phyloP scores from a whole-genome alignment of 2,113 vertebrate species.

The Rafetus swinhoei region DNA sequence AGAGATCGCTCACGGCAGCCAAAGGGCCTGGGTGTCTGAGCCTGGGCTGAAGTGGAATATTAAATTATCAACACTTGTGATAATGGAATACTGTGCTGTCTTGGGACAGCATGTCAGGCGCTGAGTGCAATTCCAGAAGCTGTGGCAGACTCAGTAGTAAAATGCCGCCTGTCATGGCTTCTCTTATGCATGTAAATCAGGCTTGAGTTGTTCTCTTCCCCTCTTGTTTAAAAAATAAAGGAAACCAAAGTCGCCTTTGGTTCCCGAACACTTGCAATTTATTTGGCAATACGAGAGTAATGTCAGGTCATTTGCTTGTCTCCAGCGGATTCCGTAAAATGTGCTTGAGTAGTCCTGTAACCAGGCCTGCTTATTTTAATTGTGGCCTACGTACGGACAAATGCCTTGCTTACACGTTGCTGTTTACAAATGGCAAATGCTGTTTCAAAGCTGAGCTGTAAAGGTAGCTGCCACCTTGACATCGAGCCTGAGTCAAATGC shows the following conservation, averaged over 20 bases:
- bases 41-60: background rate
- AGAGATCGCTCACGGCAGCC: background rate
- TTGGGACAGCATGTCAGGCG: background rate
- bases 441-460: background rate
- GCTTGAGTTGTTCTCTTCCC: background rate
- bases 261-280: slow-evolving; percentile 7
- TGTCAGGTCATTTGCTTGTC: background rate
- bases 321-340: background rate
- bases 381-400: slow-evolving; percentile 8
- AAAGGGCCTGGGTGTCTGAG: background rate
- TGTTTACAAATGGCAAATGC: background rate
- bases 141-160: background rate
- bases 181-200: background rate
- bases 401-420: background rate
- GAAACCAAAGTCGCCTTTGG: slow-evolving; percentile 3
- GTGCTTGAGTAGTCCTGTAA: background rate
- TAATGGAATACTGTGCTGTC: background rate
- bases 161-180: background rate
- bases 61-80: background rate
- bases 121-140: background rate
- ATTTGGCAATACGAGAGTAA: background rate
- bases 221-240: background rate
- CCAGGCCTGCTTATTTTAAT: slow-evolving; percentile 11
- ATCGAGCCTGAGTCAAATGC: background rate
- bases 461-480: background rate